Evolutionary conservation across 2,113 vertebrate species (phyloP).

Genomic region (Campylorhamphus procurvoides): DNA sequence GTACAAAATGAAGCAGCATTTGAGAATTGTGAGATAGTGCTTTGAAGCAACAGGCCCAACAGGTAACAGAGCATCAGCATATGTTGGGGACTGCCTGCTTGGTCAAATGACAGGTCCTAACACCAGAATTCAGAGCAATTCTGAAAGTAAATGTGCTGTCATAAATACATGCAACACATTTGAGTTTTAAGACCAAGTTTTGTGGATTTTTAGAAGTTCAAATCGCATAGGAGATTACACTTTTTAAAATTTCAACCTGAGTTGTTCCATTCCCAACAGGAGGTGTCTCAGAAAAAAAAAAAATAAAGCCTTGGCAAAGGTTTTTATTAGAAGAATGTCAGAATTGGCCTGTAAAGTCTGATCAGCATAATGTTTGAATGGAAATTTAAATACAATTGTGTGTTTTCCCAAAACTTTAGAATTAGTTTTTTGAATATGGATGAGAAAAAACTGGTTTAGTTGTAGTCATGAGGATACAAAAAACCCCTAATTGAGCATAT

Average conservation of each 20-base stretch:
- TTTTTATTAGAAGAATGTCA: neutral
- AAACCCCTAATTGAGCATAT: accelerated
- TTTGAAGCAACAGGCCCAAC: neutral
- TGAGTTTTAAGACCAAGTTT: neutral
- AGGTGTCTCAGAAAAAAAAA: neutral
- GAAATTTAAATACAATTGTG: neutral
- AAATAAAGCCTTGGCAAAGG: neutral
- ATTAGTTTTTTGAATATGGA: neutral
- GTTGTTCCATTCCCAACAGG: neutral
- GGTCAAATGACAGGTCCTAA: neutral
- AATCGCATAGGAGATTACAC: accelerated
- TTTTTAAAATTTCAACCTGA: neutral
- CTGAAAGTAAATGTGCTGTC: neutral
- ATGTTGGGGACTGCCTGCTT: neutral
- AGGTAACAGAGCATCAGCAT: neutral
- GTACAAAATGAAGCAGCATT: neutral
- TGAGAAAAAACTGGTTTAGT: neutral
- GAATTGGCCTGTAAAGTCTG: neutral
- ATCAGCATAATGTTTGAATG: neutral
- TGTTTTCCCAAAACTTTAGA: neutral
- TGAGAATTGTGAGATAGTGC: neutral
- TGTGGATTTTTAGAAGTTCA: neutral
- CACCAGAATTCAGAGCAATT: neutral
- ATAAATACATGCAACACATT: neutral
- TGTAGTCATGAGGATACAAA: neutral